Base-by-base conservation (phyloP, 2,797 vertebrate genomes). In the Pseudochirops corinnae region DNA sequence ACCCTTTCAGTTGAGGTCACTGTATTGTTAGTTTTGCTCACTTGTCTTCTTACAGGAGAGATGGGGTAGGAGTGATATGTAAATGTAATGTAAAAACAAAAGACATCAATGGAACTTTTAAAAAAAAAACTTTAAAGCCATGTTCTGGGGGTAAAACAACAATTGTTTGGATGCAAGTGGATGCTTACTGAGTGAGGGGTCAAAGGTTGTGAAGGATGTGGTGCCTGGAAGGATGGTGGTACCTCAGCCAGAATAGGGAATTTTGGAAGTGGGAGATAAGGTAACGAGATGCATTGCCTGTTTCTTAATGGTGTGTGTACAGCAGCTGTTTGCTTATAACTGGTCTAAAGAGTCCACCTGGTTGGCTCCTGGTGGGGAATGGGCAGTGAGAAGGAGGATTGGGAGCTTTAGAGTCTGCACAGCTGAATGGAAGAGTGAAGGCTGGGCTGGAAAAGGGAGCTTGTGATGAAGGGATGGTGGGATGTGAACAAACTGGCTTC, bases 341-440 rank as follows among this genome's bases (percentile, higher is more conserved):
- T 67, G 62, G 14, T 67, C 62, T 67, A 18, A 67, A n/a, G 33
- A 14, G 33, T 74, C 6, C 2, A 9, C 18, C 18, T 21, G 26
- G 29, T 74, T 0, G 0, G 11, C 87, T 53, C 67, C 50, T 57
- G 87, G 58, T 53, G 60, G 39, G 55, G 1, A 56, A 90, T 62
- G 91, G 67, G 93, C 50, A 96, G 39, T 94, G 46, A 92, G 74
- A 95, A 90, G n/a, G 56, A 24, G n/a, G 91, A 91, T 1, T 93
- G 57, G 91, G 28, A 16, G 1, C 5, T 1, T 24, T 46, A 62
- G 55, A 62, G 16, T 16, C 31, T n/a, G 62, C 6, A n/a, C 33
- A 18, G n/a, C 33, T 21, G 14, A 60, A 13, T 39, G n/a, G 5
- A 18, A 39, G 62, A 6, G 1, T 39, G 18, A 24, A 18, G 67